Evolutionary conservation across 2,113 vertebrate species (phyloP), one percentile per base, ranked within the genome.

Genomic region (Lophius piscatorius): DNA sequence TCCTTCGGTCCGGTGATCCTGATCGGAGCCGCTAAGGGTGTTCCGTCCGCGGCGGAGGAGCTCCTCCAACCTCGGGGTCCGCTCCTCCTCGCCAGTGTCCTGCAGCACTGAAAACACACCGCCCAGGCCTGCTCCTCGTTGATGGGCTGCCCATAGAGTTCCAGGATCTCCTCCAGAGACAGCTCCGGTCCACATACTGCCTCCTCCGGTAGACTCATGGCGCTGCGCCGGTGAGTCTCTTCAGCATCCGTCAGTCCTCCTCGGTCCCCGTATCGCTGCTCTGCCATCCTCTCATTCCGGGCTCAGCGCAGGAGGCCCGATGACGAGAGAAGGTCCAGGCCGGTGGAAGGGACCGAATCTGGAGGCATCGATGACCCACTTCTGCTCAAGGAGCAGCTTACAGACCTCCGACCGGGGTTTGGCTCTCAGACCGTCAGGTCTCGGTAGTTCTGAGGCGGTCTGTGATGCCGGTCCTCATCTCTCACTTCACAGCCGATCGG

Each of bases 81-180:
- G n/a, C n/a, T n/a, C n/a, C n/a, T n/a, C 65, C 26, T 69, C 28
- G 75, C 87, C 83, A 97, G 86, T n/a, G 84, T 88, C 33, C 87
- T 82, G 86, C 96, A 96, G 92, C 94, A 93, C 81, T 98, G 96
- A 86, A 93, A 98, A 63, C 96, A 98, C 46, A 98, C 96, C 56
- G 96, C 96, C 96, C 96, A 98, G 41, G 96, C 96, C 91, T 98
- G 96, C 89, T 98, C 95, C 88, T 98, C 96, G 56, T 97, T 98
- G 85, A 98, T 95, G 88, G 96, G 96, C 88, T 97, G 96, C 71
- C 87, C 93, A 70, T 98, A 98, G 2, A 97, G 93, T 63, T 62
- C 69, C 49, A 98, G 88, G 54, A 98, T 96, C 78, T 97, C 90
- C 61, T 93, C 94, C 89, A 98, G 78, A 23, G 91, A 91, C 59